Evolutionary conservation across 1,140 invertebrate species (phyloP).

Genomic region (Psix sp.): DNA sequence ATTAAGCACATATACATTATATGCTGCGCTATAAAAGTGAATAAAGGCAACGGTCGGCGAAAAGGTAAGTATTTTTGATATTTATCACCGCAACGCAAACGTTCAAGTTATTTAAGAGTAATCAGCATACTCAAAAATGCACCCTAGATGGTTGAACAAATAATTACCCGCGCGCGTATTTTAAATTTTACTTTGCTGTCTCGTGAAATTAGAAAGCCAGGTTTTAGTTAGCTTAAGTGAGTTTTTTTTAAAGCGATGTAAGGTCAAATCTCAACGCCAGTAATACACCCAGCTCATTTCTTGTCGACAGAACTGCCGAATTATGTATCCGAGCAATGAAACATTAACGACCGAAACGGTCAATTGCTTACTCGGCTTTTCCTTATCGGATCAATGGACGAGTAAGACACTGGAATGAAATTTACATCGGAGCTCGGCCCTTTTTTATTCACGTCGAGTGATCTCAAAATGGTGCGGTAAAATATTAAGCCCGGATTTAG

Average conservation of each 20-base stretch:
- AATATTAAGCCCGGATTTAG: no score
- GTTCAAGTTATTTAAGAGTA: conserved; percentile 15
- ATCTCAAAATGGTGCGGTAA: not conserved
- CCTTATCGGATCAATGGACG: no score
- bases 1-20: conserved; percentile 41
- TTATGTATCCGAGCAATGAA: no score
- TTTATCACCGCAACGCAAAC: conserved; percentile 24
- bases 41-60: conserved; percentile 21
- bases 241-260: conserved; percentile 14
- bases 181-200: conserved; percentile 18
- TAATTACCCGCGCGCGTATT: no score
- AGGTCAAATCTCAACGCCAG: conserved; percentile 9
- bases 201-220: conserved; percentile 17
- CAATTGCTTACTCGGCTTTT: no score
- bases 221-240: conserved; percentile 3
- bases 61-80: conserved; percentile 34
- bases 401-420: no score
- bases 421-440: no score
- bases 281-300: conserved; percentile 23
- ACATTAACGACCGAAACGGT: no score
- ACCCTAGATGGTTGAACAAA: not conserved
- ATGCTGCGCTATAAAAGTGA: conserved; percentile 40
- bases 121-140: conserved; percentile 17
- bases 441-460: conserved; percentile 4
- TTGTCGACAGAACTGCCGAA: conserved; percentile 7